Evolutionary conservation across 2,888 invertebrate genomes (phyloP).

Genomic region (Lypha dubia): DNA sequence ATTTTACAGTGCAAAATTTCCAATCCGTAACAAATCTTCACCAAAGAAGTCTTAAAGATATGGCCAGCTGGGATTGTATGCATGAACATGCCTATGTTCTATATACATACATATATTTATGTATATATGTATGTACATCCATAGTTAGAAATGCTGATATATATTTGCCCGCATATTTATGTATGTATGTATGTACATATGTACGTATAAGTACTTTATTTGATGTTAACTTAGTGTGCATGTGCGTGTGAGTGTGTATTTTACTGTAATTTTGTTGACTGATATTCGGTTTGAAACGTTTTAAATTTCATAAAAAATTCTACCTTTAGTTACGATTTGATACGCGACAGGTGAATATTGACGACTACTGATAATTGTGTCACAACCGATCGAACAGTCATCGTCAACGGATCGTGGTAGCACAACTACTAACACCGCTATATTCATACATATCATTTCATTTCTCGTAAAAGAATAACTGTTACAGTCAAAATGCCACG

Average conservation of each 20-base stretch:
- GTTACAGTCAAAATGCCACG: constrained; percentile 66
- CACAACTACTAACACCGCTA: constrained; percentile 5
- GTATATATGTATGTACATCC: neutral
- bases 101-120: too few relatives aligned
- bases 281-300: constrained; percentile 76
- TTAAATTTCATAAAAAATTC: constrained; percentile 80
- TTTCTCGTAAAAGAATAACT: constrained; percentile 11
- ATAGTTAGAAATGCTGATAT: neutral
- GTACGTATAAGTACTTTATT: neutral
- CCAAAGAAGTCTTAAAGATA: too few relatives aligned
- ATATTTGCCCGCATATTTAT: neutral
- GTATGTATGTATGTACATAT: neutral
- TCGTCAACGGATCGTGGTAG: constrained; percentile 62
- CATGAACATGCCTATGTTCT: neutral
- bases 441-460: neutral
- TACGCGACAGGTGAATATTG: constrained; percentile 82
- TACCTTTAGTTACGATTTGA: constrained; percentile 81
- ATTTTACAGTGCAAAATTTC: too few relatives aligned
- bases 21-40: too few relatives aligned
- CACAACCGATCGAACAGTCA: constrained; percentile 56
- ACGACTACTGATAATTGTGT: constrained; percentile 74
- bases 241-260: neutral
- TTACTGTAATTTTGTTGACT: constrained; percentile 69
- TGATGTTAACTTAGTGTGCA: neutral
- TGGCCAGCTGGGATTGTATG: too few relatives aligned